Conservation (phyloP, 2,113 vertebrate species). For the Nyctibius bracteatus region DNA sequence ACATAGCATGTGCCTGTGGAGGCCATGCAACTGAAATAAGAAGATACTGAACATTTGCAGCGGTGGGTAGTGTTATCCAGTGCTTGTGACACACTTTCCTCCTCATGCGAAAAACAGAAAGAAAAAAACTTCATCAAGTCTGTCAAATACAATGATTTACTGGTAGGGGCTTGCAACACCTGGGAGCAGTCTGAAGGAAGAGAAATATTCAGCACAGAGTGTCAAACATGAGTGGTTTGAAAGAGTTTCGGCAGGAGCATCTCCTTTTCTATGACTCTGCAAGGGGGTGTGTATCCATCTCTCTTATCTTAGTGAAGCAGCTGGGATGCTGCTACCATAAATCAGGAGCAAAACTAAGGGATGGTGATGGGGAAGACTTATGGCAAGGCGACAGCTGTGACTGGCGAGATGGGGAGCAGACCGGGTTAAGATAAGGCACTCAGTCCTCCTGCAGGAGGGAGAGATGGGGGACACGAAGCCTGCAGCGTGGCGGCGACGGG, state of each 20-base stretch:
- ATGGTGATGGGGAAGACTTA: not conserved
- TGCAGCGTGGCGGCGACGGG: rapidly evolving
- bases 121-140: not conserved
- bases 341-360: slow-evolving; percentile 32
- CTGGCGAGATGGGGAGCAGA: not conserved
- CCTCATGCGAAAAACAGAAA: not conserved
- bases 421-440: not conserved
- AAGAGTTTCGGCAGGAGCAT: not conserved
- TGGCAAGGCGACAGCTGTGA: not conserved
- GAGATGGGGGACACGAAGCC: not conserved
- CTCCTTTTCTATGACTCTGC: not conserved
- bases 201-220: not conserved
- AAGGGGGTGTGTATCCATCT: not conserved
- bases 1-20: rapidly evolving
- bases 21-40: not conserved
- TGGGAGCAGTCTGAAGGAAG: not conserved
- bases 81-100: not conserved
- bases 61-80: rapidly evolving
- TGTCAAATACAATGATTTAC: not conserved
- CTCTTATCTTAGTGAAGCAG: slow-evolving; percentile 59
- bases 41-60: not conserved
- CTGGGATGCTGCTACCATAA: slow-evolving; percentile 23
- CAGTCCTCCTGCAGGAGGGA: not conserved
- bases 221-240: not conserved
- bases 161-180: not conserved